These are phyloP conservation scores for Lasiommata megera DNA, from an alignment of 2,888 invertebrate species.

Conservation along the genomic window DNA sequence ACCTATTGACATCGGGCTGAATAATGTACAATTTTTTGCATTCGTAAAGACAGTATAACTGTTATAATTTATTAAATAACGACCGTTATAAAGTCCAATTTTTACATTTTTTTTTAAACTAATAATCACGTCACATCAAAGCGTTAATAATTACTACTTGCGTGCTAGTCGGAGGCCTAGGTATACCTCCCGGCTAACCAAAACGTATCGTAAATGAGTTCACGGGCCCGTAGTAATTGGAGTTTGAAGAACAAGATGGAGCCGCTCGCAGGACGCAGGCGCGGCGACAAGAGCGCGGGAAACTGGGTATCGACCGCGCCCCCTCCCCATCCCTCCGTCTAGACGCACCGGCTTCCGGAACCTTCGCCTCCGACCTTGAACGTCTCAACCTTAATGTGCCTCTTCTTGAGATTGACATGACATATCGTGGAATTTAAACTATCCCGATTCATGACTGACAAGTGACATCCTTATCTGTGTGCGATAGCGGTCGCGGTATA, in stretches of 20 bases:
- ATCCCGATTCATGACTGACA: background rate
- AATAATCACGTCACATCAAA: too few species aligned
- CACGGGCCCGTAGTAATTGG: constrained; percentile 27
- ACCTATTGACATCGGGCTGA: constrained; percentile 27
- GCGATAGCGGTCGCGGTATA: background rate
- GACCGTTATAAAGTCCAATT: too few species aligned
- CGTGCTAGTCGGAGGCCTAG: too few species aligned
- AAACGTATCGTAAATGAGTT: constrained; percentile 19
- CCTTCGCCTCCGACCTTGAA: constrained; percentile 79
- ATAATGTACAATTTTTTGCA: background rate
- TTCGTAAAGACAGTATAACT: background rate
- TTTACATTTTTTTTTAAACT: too few species aligned
- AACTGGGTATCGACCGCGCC: constrained; percentile 77
- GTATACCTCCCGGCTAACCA: too few species aligned
- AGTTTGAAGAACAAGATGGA: constrained; percentile 54
- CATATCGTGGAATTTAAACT: constrained; percentile 27
- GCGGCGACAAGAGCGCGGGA: constrained; percentile 72
- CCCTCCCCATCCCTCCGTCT: constrained; percentile 70
- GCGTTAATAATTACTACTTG: too few species aligned
- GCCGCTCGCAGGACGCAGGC: constrained; percentile 67
- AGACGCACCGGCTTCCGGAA: constrained; percentile 80
- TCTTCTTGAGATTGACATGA: constrained; percentile 58
- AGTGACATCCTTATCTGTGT: background rate
- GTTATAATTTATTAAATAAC: too few species aligned
- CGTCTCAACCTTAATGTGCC: constrained; percentile 77